A percentile compares a stretch with the other conserved stretches of the same genome.
Evolutionary conservation across 2,113 vertebrate genomes (phyloP).

Genomic region (Cryptotis parvus): DNA sequence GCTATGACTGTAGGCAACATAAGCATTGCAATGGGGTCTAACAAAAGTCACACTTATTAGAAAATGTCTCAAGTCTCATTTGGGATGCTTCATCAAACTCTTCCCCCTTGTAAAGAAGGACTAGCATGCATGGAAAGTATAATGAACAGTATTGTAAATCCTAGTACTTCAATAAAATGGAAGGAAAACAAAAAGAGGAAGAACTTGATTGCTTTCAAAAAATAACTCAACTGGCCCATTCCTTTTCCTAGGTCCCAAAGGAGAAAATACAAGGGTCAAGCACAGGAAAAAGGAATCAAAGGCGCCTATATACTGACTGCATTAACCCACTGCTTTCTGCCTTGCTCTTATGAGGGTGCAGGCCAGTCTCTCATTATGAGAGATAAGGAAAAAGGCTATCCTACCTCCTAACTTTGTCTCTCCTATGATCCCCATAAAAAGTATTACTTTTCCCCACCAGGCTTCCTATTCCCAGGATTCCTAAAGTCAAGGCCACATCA

Average conservation of each 20-base stretch:
- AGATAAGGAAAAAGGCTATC: too few relatives aligned
- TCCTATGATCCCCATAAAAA: neutral
- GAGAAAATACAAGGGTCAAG: constrained; percentile 16
- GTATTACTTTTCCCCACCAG: neutral
- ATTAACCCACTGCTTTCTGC: constrained; percentile 33
- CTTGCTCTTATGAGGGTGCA: constrained; percentile 16
- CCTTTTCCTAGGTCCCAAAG: neutral
- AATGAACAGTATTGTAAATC: too few relatives aligned
- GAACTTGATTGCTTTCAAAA: neutral
- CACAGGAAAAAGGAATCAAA: constrained; percentile 37
- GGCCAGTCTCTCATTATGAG: neutral
- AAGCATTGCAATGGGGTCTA: neutral
- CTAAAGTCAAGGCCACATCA: fast-evolving
- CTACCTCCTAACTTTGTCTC: neutral
- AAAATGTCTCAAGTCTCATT: neutral
- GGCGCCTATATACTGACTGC: neutral
- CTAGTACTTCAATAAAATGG: too few relatives aligned
- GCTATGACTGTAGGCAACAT: neutral
- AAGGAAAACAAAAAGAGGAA: neutral
- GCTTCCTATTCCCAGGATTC: neutral
- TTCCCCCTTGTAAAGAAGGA: neutral
- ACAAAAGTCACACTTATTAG: constrained; percentile 43
- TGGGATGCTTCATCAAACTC: neutral
- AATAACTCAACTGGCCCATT: neutral
- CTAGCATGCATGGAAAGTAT: too few relatives aligned